Evolutionary conservation across 2,797 vertebrate genomes (phyloP).

Genomic region (Urocyon cinereoargenteus): DNA sequence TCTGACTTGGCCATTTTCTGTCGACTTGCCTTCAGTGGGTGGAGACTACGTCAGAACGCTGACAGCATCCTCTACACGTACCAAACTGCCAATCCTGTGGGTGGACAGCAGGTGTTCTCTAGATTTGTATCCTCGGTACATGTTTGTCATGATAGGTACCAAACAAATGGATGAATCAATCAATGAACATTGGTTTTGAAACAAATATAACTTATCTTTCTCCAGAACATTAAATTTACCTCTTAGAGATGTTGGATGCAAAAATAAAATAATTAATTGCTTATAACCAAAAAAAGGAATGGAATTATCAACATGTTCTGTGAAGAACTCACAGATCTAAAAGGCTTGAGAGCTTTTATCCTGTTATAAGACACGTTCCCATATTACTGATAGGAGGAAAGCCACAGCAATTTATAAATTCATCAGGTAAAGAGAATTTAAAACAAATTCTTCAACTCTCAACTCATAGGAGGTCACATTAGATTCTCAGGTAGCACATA

Average conservation of each 20-base stretch:
- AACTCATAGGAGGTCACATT: neutral
- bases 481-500: neutral
- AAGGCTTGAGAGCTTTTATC: neutral
- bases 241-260: neutral
- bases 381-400: neutral
- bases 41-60: neutral
- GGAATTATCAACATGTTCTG: neutral
- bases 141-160: neutral
- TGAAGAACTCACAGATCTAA: constrained; percentile 20
- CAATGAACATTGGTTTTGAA: neutral
- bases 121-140: neutral
- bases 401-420: neutral
- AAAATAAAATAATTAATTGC: neutral
- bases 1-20: neutral
- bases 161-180: neutral
- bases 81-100: neutral
- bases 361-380: neutral
- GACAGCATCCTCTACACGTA: neutral
- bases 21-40: neutral
- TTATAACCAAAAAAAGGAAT: neutral
- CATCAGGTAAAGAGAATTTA: neutral
- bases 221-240: neutral
- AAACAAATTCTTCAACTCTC: neutral
- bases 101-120: neutral
- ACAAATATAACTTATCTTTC: neutral